A percentile compares a stretch with the other conserved stretches of the same genome.
phyloP scores from a whole-genome alignment of 2,797 vertebrate genomes.

The Lithobates sylvaticus region DNA sequence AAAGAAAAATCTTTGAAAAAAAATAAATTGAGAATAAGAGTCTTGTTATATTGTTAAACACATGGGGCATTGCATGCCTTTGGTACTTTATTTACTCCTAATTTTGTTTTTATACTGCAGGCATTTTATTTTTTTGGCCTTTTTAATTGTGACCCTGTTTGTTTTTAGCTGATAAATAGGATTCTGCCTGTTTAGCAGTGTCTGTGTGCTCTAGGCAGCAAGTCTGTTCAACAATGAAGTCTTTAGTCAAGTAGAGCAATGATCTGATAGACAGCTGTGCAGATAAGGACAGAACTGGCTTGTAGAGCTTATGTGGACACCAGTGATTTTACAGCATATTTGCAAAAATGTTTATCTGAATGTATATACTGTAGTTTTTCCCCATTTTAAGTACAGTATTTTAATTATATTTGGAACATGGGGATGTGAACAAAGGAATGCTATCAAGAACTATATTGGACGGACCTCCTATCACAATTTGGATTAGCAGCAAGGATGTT shows the following conservation, averaged over 20 bases:
- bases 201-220: not conserved
- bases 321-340: not conserved
- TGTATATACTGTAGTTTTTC: not conserved
- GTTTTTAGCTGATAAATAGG: not conserved
- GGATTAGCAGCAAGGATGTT: too few species aligned
- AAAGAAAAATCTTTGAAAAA: too few species aligned
- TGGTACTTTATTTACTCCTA: not conserved
- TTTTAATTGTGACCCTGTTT: not conserved
- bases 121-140: not conserved
- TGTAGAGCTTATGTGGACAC: not conserved
- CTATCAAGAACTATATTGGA: not conserved
- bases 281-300: not conserved
- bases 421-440: not conserved
- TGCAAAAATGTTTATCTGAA: not conserved
- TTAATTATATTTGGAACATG: not conserved
- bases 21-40: not conserved
- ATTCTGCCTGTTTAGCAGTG: not conserved
- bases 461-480: too few species aligned
- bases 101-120: not conserved
- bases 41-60: not conserved
- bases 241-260: slow-evolving; percentile 48
- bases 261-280: slow-evolving; percentile 48
- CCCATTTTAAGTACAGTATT: not conserved
- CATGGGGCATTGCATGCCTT: not conserved
- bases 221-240: not conserved